Conservation (phyloP, 2,888 invertebrate genomes). For the Trichacis sp. region DNA sequence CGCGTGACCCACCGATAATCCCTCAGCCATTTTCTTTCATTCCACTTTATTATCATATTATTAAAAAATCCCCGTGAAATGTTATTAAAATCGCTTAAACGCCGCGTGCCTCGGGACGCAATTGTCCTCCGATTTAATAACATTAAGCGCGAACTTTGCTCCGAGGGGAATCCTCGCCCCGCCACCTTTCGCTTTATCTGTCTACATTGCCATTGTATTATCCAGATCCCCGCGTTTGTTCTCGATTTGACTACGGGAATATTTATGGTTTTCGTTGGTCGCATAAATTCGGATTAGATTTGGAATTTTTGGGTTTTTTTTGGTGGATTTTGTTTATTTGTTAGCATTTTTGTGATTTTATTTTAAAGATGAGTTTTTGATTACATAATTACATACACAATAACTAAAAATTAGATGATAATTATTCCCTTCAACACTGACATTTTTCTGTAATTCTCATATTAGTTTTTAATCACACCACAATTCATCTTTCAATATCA, state of each 20-base stretch:
- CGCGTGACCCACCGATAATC: conserved; percentile 64
- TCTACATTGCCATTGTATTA: neutral
- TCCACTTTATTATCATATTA: conserved; percentile 68
- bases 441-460: too few relatives aligned
- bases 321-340: neutral
- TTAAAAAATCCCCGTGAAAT: conserved; percentile 68
- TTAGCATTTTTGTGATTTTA: too few relatives aligned
- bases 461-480: too few relatives aligned
- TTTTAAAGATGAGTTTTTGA: too few relatives aligned
- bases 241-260: neutral
- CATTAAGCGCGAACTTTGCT: conserved; percentile 60
- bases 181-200: neutral
- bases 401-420: too few relatives aligned
- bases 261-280: neutral
- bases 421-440: too few relatives aligned
- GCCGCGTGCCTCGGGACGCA: conserved; percentile 56
- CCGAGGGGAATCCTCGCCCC: conserved; percentile 2
- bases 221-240: neutral
- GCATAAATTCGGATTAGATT: neutral
- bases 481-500: too few relatives aligned
- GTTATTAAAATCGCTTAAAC: conserved; percentile 66
- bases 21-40: conserved; percentile 64
- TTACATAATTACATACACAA: too few relatives aligned
- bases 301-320: neutral
- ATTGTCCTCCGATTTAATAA: conserved; percentile 65